These are phyloP conservation scores for Elgaria multicarinata DNA, from an alignment of 2,113 vertebrate species.

Conservation along the genomic window DNA sequence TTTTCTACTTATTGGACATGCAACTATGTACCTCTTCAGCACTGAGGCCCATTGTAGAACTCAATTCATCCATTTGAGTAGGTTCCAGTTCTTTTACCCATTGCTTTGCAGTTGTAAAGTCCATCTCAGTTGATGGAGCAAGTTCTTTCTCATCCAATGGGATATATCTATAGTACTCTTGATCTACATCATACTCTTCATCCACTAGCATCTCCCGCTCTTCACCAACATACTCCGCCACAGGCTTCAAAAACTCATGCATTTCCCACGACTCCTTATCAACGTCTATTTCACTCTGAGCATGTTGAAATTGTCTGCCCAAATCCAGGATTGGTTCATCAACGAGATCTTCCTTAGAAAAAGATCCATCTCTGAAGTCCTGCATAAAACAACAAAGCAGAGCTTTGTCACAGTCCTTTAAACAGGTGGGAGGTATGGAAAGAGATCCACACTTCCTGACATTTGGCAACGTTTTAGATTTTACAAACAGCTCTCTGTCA, in stretches of 20 bases:
- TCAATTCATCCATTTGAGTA: slow-evolving; percentile 26
- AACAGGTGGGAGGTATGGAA: not conserved
- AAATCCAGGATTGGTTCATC: slow-evolving; percentile 84
- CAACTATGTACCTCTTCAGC: slow-evolving; percentile 49
- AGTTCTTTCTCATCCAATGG: slow-evolving; percentile 16
- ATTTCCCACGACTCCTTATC: slow-evolving; percentile 81
- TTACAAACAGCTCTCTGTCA: not conserved
- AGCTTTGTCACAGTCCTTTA: not conserved
- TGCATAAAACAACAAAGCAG: slow-evolving; percentile 48
- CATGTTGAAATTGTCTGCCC: slow-evolving; percentile 76
- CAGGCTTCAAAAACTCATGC: slow-evolving; percentile 69
- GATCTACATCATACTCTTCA: slow-evolving; percentile 78
- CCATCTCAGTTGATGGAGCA: not conserved
- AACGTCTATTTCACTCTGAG: slow-evolving; percentile 60
- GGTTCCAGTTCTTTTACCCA: slow-evolving; percentile 50
- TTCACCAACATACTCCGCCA: slow-evolving; percentile 54
- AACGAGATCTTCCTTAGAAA: slow-evolving; percentile 79
- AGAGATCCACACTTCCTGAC: not conserved
- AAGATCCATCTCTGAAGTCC: slow-evolving; percentile 79
- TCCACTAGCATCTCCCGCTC: slow-evolving; percentile 86
- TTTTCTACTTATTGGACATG: not conserved
- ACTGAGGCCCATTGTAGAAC: not conserved
- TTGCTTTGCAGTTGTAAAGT: not conserved
- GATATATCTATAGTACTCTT: slow-evolving; percentile 28
- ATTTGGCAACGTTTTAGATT: not conserved